Percentiles rank a stretch among this genome's conserved stretches.
These are phyloP conservation scores for Iphiclides podalirius DNA, from an alignment of 2,888 invertebrate species.

Conservation along the genomic window DNA sequence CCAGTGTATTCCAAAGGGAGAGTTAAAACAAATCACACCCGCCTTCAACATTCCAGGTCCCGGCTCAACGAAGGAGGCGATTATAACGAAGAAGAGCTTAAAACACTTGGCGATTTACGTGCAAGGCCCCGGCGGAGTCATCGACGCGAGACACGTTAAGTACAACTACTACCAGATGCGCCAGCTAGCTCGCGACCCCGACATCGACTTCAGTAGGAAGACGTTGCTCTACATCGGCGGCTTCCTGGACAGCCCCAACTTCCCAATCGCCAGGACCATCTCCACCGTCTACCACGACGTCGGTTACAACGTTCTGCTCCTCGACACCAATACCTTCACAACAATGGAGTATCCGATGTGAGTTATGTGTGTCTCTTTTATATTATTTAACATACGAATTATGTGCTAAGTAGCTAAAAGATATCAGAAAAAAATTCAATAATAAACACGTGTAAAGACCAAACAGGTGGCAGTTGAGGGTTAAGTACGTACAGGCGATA, in stretches of 20 bases:
- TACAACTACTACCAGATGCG: constrained; percentile 54
- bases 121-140: constrained; percentile 31
- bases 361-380: constrained; percentile 34
- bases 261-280: constrained; percentile 34
- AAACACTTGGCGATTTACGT: constrained; percentile 44
- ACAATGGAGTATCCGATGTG: constrained; percentile 54
- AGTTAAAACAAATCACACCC: no score
- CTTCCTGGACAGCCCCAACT: constrained; percentile 49
- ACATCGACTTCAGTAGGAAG: constrained; percentile 41
- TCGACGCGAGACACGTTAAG: constrained; percentile 30
- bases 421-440: no score
- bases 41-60: constrained; percentile 67
- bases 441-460: no score
- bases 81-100: constrained; percentile 47
- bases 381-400: no score
- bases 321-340: constrained; percentile 50
- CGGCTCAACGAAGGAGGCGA: constrained; percentile 40
- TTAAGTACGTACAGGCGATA: no score
- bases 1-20: no score
- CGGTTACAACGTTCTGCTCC: constrained; percentile 49
- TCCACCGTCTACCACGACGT: constrained; percentile 41
- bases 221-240: constrained; percentile 56
- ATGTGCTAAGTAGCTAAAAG: no score
- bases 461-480: no score
- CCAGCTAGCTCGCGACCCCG: constrained; percentile 41